Evolutionary conservation across 2,113 vertebrate species (phyloP).

Genomic region (Tympanuchus pallidicinctus): DNA sequence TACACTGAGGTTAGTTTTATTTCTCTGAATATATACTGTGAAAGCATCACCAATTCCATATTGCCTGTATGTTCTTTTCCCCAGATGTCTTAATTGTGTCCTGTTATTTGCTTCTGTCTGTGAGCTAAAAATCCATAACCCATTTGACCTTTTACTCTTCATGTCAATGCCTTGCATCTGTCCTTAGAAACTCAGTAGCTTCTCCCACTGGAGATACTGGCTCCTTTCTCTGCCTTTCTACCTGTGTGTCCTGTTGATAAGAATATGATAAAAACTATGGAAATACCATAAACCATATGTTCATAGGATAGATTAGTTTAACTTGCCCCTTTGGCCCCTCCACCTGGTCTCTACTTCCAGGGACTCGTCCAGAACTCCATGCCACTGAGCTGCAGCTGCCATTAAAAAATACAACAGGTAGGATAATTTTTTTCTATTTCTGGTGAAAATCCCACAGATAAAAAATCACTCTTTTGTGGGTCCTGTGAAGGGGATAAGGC

Average conservation of each 20-base stretch:
- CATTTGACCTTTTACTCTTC: not conserved
- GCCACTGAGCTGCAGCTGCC: not conserved
- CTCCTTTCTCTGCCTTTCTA: not conserved
- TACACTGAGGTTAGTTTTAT: not conserved
- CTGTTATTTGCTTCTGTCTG: not conserved
- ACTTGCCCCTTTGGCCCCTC: not conserved
- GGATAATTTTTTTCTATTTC: not conserved
- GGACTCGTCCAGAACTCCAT: not conserved
- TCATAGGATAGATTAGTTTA: not conserved
- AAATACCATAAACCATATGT: not conserved
- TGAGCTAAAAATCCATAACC: not conserved
- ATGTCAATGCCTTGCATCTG: not conserved
- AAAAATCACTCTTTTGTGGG: not conserved
- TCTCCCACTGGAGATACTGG: not conserved
- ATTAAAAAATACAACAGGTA: not conserved
- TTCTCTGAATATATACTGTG: not conserved
- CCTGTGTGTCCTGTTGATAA: not conserved
- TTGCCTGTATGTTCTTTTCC: not conserved
- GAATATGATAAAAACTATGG: not conserved
- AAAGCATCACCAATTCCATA: not conserved
- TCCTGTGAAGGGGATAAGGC: not conserved
- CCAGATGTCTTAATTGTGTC: not conserved
- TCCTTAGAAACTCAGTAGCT: not conserved
- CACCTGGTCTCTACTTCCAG: not conserved
- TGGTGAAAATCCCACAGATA: not conserved